Conservation (phyloP, 1,140 invertebrate genomes). For the Drosophila ficusphila region DNA sequence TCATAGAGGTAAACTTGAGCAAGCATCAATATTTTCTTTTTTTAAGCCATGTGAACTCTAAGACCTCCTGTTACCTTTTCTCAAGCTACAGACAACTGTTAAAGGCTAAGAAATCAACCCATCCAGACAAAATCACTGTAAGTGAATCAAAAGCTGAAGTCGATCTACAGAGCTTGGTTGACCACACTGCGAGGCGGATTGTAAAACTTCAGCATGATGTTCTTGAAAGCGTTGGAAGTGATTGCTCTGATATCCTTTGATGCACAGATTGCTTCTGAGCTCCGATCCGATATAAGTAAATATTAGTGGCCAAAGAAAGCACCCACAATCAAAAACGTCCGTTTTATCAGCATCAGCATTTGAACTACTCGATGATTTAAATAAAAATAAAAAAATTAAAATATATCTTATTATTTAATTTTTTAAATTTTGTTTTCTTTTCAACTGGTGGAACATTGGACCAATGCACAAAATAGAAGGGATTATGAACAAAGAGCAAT, state of each 20-base stretch:
- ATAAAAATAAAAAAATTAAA: too few relatives aligned
- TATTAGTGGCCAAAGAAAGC: constrained; percentile 19
- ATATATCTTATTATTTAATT: constrained; percentile 6
- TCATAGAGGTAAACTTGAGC: not conserved
- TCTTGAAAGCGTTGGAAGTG: constrained; percentile 5
- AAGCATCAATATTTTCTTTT: not conserved
- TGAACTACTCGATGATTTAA: constrained; percentile 12
- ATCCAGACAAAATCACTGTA: constrained; percentile 18
- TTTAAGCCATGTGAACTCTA: not conserved
- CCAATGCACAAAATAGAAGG: too few relatives aligned
- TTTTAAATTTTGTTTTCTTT: too few relatives aligned
- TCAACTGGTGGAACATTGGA: too few relatives aligned
- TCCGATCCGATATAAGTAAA: constrained; percentile 12
- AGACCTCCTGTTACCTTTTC: constrained; percentile 5
- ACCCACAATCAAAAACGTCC: constrained; percentile 10
- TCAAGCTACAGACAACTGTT: constrained; percentile 7
- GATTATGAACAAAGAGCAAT: too few relatives aligned
- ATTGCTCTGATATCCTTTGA: constrained; percentile 7
- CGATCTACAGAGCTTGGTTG: too few relatives aligned
- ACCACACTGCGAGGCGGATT: not conserved
- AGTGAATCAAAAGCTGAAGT: constrained; percentile 11
- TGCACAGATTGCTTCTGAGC: constrained; percentile 13
- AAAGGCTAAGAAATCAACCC: constrained; percentile 5
- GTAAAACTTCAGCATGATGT: constrained; percentile 9
- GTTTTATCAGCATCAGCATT: constrained; percentile 17